Evolutionary conservation across 2,888 invertebrate genomes (phyloP), one percentile per base, ranked within the genome.

Genomic region (Lasius fuliginosus): DNA sequence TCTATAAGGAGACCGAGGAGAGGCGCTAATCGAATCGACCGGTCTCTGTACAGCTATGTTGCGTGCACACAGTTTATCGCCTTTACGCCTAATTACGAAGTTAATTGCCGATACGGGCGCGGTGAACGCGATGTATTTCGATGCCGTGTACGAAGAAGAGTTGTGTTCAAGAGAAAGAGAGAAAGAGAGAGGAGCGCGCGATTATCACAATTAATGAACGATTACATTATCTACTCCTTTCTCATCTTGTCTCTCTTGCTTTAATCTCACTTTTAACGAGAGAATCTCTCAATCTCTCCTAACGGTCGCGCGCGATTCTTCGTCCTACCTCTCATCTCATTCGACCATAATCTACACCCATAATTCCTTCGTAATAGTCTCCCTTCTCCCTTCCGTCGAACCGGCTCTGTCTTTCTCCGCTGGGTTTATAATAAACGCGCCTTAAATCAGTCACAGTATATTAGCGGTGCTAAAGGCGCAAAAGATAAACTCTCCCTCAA

Each of bases 11-110:
- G 81, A 82, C 53, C 79, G 73, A 56, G 40, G 68, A 67, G 42
- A 73, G 82, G 56, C 65, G 83, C 68, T 79, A 88, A 85, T 86
- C 88, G 90, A 85, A 64, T 77, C 64, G 65, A 49, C 56, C 58
- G 42, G 5, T 36, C 74, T 82, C 15, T 30, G 40, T n/a, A 49
- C 62, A 49, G 33, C 58, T 58, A 18, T 60, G 73, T 64, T 76
- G 74, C 56, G 67, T 46, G 67, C 65, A 1, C 64, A 18, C 23
- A 87, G 82, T 90, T 81, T 89, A 88, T 89, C 89, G 84, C 82
- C 75, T 90, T 90, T 87, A 90, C 90, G 90, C 86, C 89, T 90
- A 90, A 90, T 90, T 87, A 86, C 86, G 27, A 62, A 84, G 83
- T 90, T 90, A 90, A 90, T 90, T 89, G 82, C 83, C 83, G 69